Percentiles rank a stretch among this genome's conserved stretches.
Conservation (phyloP, 2,797 vertebrate species). For the Numenius phaeopus region DNA sequence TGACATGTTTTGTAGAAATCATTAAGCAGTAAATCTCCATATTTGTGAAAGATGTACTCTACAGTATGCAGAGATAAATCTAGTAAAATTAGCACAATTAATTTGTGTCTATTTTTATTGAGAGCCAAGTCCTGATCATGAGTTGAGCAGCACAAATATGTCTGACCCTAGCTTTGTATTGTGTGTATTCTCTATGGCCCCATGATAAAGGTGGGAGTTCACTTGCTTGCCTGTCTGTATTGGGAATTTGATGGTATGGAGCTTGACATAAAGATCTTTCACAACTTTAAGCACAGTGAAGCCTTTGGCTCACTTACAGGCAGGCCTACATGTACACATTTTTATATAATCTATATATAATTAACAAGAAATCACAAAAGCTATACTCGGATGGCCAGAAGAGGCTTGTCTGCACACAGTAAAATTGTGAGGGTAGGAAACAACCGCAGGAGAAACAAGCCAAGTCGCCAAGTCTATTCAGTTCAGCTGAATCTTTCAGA, state of each 20-base stretch:
- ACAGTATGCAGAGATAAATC: background rate
- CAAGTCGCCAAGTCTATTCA: background rate
- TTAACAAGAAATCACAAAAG: background rate
- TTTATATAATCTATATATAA: background rate
- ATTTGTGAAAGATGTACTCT: background rate
- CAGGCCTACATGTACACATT: background rate
- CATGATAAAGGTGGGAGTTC: fast-evolving
- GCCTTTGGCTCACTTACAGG: background rate
- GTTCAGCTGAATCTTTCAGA: background rate
- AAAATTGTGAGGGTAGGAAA: background rate
- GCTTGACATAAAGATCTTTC: background rate
- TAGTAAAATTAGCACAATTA: background rate
- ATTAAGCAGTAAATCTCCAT: background rate
- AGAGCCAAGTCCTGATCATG: background rate
- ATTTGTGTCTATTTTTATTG: background rate
- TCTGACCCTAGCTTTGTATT: background rate
- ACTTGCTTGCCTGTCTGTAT: background rate
- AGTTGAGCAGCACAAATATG: background rate
- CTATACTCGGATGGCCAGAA: background rate
- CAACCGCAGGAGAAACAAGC: background rate
- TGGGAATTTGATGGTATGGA: background rate
- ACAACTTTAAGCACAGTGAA: background rate
- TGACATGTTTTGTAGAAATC: background rate
- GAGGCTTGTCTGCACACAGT: background rate
- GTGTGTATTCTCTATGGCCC: background rate